phyloP scores from a whole-genome alignment of 2,888 invertebrate species.

The Brachyopa scutellaris region DNA sequence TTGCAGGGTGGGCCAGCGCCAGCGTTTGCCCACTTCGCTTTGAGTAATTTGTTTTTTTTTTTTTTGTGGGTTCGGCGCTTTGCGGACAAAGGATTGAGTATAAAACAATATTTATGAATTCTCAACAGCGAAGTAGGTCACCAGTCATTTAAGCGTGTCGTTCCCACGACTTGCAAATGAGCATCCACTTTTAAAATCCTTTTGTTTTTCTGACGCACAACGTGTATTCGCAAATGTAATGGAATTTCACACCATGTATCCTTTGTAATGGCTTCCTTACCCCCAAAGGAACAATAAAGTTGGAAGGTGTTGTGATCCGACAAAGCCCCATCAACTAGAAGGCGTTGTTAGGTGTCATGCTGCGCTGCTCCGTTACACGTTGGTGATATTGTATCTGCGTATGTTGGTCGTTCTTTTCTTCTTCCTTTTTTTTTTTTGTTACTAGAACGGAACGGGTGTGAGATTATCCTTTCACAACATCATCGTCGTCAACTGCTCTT shows the following conservation, averaged over 20 bases:
- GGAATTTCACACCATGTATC: constrained; percentile 55
- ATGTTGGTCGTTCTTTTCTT: not conserved
- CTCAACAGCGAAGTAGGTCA: constrained; percentile 12
- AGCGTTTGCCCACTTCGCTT: not conserved
- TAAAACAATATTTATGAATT: constrained; percentile 29
- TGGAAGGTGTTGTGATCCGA: constrained; percentile 43
- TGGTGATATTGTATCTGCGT: not conserved
- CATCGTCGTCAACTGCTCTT: constrained; percentile 59
- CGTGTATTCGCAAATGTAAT: constrained; percentile 40
- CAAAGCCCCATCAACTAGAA: constrained; percentile 34
- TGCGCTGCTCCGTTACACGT: constrained; percentile 34
- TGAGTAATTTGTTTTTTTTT: constrained; percentile 30
- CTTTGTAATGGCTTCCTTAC: constrained; percentile 39
- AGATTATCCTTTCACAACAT: constrained; percentile 67
- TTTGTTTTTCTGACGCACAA: constrained; percentile 8
- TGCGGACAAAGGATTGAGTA: constrained; percentile 37
- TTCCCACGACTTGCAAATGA: constrained; percentile 25
- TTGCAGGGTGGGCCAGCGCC: not conserved
- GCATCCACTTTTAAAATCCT: not conserved
- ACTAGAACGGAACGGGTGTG: constrained; percentile 9
- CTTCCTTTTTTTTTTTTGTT: not conserved
- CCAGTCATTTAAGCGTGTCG: not conserved
- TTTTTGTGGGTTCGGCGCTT: constrained; percentile 15
- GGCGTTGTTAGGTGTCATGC: constrained; percentile 41
- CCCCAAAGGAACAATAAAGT: constrained; percentile 57